A percentile compares a stretch with the other conserved stretches of the same genome.
Conservation (phyloP, 2,113 vertebrate species). For the Vulpes ferrilata region DNA sequence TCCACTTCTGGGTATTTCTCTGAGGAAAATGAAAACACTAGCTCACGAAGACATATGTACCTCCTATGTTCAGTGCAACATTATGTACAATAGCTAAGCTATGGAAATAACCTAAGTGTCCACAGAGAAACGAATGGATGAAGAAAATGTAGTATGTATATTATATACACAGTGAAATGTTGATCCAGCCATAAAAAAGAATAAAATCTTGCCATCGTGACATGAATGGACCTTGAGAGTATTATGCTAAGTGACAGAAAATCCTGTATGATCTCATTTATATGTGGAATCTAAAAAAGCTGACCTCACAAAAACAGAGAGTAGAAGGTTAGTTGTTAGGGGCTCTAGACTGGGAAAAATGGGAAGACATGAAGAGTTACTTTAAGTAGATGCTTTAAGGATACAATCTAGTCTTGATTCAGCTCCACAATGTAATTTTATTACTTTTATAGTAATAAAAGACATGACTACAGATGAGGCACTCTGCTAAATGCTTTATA, state of each 20-base stretch:
- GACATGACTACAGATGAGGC: not conserved
- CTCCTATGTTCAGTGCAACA: not conserved
- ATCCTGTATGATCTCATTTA: not conserved
- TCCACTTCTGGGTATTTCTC: not conserved
- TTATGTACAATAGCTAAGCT: not conserved
- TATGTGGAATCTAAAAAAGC: not conserved
- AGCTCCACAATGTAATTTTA: constrained; percentile 11
- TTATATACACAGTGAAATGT: not conserved
- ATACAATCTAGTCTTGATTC: not conserved
- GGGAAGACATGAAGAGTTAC: not conserved
- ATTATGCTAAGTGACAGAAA: not conserved
- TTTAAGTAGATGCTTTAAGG: not conserved
- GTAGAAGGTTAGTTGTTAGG: not conserved
- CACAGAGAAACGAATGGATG: not conserved
- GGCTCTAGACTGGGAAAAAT: not conserved
- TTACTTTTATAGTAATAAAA: no score
- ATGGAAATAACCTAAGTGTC: not conserved
- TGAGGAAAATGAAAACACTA: not conserved
- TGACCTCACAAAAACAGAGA: constrained; percentile 7
- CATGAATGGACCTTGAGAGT: not conserved
- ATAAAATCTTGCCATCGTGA: not conserved
- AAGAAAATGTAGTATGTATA: not conserved
- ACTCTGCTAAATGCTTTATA: not conserved
- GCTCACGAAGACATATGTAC: not conserved
- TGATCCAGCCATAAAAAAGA: not conserved